A percentile compares a stretch with the other conserved stretches of the same genome.
These are phyloP conservation scores for Xestia sexstrigata DNA, from an alignment of 2,888 invertebrate genomes.

Conservation along the genomic window DNA sequence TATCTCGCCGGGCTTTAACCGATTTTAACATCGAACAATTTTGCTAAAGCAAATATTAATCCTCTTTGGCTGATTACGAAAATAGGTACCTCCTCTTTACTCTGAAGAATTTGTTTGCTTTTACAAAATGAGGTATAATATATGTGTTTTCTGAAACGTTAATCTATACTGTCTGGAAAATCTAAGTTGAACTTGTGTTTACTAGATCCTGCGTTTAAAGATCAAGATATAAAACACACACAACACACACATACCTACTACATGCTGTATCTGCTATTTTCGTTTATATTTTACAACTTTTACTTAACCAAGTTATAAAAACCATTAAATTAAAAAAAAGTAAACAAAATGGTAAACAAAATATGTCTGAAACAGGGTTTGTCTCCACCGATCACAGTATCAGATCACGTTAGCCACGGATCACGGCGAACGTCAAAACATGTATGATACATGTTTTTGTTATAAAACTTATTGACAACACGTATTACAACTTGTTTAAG, in stretches of 20 bases:
- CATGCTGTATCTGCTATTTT: not conserved
- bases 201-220: too few relatives aligned
- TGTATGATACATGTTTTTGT: not conserved
- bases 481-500: not conserved
- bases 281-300: not conserved
- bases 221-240: too few relatives aligned
- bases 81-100: slow-evolving; percentile 6
- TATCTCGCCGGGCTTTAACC: not conserved
- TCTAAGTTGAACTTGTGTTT: too few relatives aligned
- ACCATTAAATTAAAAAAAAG: not conserved
- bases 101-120: slow-evolving; percentile 15
- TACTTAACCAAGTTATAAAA: not conserved
- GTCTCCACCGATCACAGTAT: too few relatives aligned
- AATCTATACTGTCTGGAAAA: not conserved
- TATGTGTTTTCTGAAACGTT: not conserved
- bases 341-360: not conserved
- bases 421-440: too few relatives aligned
- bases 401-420: too few relatives aligned
- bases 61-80: slow-evolving; percentile 2
- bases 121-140: not conserved
- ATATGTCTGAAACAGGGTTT: too few relatives aligned
- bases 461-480: not conserved
- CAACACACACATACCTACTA: too few relatives aligned
- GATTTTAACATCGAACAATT: slow-evolving; percentile 33
- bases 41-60: slow-evolving; percentile 36